Evolutionary conservation across 2,797 vertebrate genomes (phyloP), one percentile per base, ranked within the genome.

Genomic region (Kryptopterus vitreolus): DNA sequence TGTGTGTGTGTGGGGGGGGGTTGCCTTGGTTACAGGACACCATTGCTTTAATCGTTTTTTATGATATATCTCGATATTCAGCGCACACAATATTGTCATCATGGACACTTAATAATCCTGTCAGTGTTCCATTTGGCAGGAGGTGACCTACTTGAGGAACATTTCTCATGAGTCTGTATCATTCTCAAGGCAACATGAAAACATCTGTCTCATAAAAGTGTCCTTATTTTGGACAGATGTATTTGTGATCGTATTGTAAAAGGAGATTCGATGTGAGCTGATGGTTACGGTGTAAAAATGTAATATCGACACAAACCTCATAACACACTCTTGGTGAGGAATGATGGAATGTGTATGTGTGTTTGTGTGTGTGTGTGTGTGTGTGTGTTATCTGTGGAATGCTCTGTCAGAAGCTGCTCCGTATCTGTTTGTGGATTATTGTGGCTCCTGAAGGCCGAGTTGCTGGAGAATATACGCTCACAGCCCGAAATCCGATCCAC

Each of bases 301-400:
- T 55, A 57, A 73, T 55, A 72, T 16, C 0, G 50, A 57, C 53
- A 73, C 52, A 58, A n/a, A 72, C 52, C 20, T 57, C 33, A 24
- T 18, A 26, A 38, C 53, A 33, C 69, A 26, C 31, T 57, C 11
- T 57, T 35, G 24, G 52, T 9, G 33, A 58, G 50, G 53, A 73
- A 18, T 20, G n/a, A 58, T 57, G 71, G 53, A 58, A 73, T 73
- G 52, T 43, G 53, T 26, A 22, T 43, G 53, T 1, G 3, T n/a
- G n/a, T n/a, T n/a, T n/a, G n/a, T n/a, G n/a, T n/a, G n/a, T n/a
- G n/a, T 66, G 66, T 31, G 31, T 53, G 12, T 79, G 75, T 97
- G 78, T 83, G 86, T 91, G 91, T 89, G 96, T 98, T 98, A 99
- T 99, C 97, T 99, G 92, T 96, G 96, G 97, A 99, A 99, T 99